Conservation (phyloP, 2,113 vertebrate species). For the Hippocampus comes region DNA sequence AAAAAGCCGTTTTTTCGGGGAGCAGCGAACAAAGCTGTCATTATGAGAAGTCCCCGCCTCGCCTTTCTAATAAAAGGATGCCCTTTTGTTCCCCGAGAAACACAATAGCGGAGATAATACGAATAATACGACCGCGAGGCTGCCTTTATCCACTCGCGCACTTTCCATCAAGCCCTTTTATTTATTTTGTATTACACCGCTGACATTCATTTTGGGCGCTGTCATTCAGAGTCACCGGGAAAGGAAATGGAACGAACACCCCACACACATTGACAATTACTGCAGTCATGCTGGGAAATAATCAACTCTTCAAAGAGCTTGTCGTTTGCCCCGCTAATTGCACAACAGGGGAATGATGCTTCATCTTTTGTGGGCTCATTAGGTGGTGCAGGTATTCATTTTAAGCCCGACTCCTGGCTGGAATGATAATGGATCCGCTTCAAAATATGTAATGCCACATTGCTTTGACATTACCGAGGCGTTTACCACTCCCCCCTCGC, state of each 20-base stretch:
- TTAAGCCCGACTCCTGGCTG: conserved; percentile 17
- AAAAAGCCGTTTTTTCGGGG: not conserved
- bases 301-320: conserved; percentile 34
- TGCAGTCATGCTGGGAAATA: conserved; percentile 18
- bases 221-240: conserved; percentile 10
- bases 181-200: conserved; percentile 30
- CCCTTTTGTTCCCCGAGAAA: conserved; percentile 17
- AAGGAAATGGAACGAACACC: conserved; percentile 1
- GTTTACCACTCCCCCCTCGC: conserved; percentile 29
- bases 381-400: conserved; percentile 33
- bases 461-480: conserved; percentile 17
- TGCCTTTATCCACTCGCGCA: conserved; percentile 25
- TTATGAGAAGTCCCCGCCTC: conserved; percentile 20
- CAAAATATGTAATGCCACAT: conserved; percentile 33
- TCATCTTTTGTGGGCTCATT: conserved; percentile 59
- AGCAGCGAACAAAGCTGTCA: conserved; percentile 18
- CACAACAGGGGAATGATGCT: conserved; percentile 41
- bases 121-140: conserved; percentile 36
- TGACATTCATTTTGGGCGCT: conserved; percentile 30
- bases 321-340: conserved; percentile 53
- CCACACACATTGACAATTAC: conserved; percentile 21
- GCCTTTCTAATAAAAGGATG: conserved; percentile 33
- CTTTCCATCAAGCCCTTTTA: conserved; percentile 21
- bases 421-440: conserved; percentile 47
- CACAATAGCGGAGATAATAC: conserved; percentile 34